Conservation (phyloP, 2,113 vertebrate species). For the Polypterus senegalus region DNA sequence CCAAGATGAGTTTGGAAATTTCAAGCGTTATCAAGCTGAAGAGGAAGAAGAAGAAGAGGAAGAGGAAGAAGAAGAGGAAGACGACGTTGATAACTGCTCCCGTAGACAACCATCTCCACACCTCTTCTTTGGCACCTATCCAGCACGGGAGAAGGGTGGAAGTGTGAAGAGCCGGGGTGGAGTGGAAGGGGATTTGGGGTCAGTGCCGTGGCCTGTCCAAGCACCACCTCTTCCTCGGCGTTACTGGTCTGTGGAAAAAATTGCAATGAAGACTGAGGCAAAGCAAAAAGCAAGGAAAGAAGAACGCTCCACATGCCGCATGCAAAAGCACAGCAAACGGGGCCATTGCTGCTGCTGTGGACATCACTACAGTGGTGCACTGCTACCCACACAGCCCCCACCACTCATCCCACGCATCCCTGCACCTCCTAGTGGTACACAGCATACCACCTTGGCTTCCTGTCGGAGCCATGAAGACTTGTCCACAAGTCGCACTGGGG, state of each 20-base stretch:
- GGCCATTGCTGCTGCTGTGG: conserved; percentile 25
- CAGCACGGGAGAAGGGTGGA: conserved; percentile 63
- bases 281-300: conserved; percentile 53
- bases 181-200: conserved; percentile 28
- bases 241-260: conserved; percentile 84
- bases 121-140: conserved; percentile 73
- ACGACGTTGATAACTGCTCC: conserved; percentile 36
- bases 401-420: conserved; percentile 43
- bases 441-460: conserved; percentile 28
- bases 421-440: conserved; percentile 33
- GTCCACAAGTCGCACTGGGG: background rate
- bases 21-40: conserved; percentile 59
- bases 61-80: conserved; percentile 46
- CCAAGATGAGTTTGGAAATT: conserved; percentile 54
- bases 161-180: conserved; percentile 59
- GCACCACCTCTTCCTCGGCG: conserved; percentile 55
- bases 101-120: conserved; percentile 52
- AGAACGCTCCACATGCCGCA: conserved; percentile 43
- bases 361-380: conserved; percentile 24
- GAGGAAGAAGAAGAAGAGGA: conserved; percentile 59
- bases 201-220: conserved; percentile 48
- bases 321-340: conserved; percentile 34
- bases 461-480: background rate
- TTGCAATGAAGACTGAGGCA: conserved; percentile 65
- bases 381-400: conserved; percentile 37